Conservation (phyloP, 2,888 invertebrate genomes). For the Amblyteles armatorius region DNA sequence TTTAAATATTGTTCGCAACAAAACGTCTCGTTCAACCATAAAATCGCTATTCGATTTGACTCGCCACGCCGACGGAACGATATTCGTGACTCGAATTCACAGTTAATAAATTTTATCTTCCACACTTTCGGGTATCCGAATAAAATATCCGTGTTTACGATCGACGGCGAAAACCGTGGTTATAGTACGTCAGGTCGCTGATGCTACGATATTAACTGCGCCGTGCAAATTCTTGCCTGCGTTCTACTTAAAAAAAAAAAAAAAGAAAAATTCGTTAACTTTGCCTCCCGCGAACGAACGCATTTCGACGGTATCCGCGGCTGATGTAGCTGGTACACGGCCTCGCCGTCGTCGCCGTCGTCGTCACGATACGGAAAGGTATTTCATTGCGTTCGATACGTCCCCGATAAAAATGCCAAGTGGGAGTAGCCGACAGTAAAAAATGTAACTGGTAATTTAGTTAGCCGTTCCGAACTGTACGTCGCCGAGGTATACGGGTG, state of each 20-base stretch:
- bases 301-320: conserved; percentile 36
- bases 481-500: conserved; percentile 65
- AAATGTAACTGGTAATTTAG: conserved; percentile 84
- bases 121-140: conserved; percentile 69
- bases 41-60: conserved; percentile 70
- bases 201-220: conserved; percentile 3
- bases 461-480: conserved; percentile 82
- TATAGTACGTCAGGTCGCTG: conserved; percentile 1
- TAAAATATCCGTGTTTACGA: conserved; percentile 75
- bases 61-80: conserved; percentile 11
- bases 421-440: conserved; percentile 82
- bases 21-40: conserved; percentile 76
- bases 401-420: conserved; percentile 78
- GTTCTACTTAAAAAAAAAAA: not conserved
- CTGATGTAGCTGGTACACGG: conserved; percentile 26
- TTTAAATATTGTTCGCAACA: conserved; percentile 80
- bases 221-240: conserved; percentile 9
- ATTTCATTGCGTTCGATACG: conserved; percentile 83
- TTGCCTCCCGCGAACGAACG: not conserved
- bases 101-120: conserved; percentile 80
- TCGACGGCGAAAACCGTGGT: conserved; percentile 48
- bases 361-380: conserved; percentile 69
- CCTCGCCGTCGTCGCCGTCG: conserved; percentile 48
- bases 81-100: conserved; percentile 72
- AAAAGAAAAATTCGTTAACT: conserved; percentile 22